A percentile compares a stretch with the other conserved stretches of the same genome.
phyloP scores from a whole-genome alignment of 2,888 invertebrate genomes.

The Diloba caeruleocephala region DNA sequence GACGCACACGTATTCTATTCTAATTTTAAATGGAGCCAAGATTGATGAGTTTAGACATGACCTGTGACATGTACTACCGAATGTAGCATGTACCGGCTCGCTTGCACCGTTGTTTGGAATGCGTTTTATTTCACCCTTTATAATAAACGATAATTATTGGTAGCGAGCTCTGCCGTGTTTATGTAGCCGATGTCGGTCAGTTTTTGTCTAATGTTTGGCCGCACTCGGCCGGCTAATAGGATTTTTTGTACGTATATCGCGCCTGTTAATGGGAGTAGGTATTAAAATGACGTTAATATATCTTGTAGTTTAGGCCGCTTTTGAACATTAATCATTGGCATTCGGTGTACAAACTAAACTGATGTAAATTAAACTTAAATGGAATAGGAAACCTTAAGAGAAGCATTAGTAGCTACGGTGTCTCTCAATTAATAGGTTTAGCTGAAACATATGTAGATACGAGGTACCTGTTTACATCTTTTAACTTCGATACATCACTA shows the following conservation, averaged over 20 bases:
- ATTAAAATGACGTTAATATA: constrained; percentile 81
- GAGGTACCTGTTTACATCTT: constrained; percentile 1
- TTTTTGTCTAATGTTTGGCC: constrained; percentile 79
- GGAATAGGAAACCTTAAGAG: constrained; percentile 25
- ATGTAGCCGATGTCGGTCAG: constrained; percentile 68
- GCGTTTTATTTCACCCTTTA: constrained; percentile 83
- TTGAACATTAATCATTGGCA: constrained; percentile 70
- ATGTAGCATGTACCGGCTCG: constrained; percentile 62
- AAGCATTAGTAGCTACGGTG: too few relatives aligned
- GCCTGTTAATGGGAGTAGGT: constrained; percentile 70
- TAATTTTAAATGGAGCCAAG: constrained; percentile 84
- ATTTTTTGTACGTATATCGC: constrained; percentile 74
- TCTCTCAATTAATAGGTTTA: too few relatives aligned
- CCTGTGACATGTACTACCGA: constrained; percentile 89
- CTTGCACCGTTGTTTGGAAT: constrained; percentile 71
- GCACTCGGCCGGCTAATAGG: constrained; percentile 80
- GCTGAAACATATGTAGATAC: constrained; percentile 11
- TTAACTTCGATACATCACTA: background rate
- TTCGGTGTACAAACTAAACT: constrained; percentile 64
- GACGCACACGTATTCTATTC: constrained; percentile 71
- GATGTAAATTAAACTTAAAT: constrained; percentile 52
- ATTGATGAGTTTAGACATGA: constrained; percentile 87
- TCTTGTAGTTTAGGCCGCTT: constrained; percentile 67
- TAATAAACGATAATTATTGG: constrained; percentile 83
- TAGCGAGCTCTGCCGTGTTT: constrained; percentile 68